Evolutionary conservation across 1,140 invertebrate genomes (phyloP), one percentile per base, ranked within the genome.

Genomic region (Hylyphantes graminicola): DNA sequence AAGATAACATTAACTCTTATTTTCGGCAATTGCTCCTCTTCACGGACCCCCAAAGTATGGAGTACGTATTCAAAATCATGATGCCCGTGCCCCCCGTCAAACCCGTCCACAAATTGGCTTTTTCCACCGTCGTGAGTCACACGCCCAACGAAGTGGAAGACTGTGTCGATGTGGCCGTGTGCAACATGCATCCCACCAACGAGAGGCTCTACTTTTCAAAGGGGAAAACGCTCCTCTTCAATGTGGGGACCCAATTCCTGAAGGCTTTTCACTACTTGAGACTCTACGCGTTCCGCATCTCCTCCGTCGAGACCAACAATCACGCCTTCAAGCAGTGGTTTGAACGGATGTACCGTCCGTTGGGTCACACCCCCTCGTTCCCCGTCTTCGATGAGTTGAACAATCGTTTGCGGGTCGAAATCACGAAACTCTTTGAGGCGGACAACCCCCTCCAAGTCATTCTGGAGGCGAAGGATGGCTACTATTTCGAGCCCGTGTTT

Each of bases 401-500:
- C 9, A 59, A 59, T 15, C 55, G 9, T 10, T 15, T n/a, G n/a
- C n/a, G n/a, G n/a, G n/a, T n/a, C n/a, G n/a, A n/a, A n/a, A n/a
- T n/a, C n/a, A n/a, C 17, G 21, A 65, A 65, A 17, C 17, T 19
- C 21, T 9, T 12, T 17, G 9, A 15, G 6, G 13, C n/a, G n/a
- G n/a, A n/a, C 7, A 70, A 80, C 21, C 78, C 78, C 8, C 8
- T 72, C 7, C 57, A 72, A 61, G 72, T 67, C 10, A 70, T 80
- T 12, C 7, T 80, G 15, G n/a, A 70, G 12, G 70, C 70, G 35
- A 61, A 80, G 51, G 12, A 72, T 7, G 67, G 78, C 0, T 80
- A 80, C 21, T 80, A 80, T 80, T 81, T 81, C 72, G 50, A 72
- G 63, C 78, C 78, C 17, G 67, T 67, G 0, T 81, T 81, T 81